Evolutionary conservation across 2,888 invertebrate species (phyloP).

Genomic region (Thymelicus lineola): DNA sequence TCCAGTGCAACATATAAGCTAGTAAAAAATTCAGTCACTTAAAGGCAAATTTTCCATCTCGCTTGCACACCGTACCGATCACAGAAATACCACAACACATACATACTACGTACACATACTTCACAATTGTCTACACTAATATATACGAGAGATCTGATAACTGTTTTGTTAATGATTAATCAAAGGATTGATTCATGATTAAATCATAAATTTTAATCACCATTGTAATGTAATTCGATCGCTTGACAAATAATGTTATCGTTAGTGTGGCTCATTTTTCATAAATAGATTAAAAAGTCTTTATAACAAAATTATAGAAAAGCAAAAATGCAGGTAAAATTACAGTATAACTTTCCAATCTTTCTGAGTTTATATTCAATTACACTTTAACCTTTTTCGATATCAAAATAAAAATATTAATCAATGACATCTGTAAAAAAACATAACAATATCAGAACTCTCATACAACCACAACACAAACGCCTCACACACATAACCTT

Average conservation of each 20-base stretch:
- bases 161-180: not conserved
- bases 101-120: not conserved
- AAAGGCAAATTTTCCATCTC: constrained; percentile 19
- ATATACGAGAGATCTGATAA: constrained; percentile 43
- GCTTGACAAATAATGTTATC: too few relatives aligned
- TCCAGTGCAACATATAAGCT: constrained; percentile 9
- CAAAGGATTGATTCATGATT: not conserved
- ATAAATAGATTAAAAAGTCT: too few relatives aligned
- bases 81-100: constrained; percentile 39
- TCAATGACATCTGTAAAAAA: too few relatives aligned
- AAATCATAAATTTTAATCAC: not conserved
- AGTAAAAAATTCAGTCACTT: constrained; percentile 19
- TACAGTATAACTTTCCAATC: too few relatives aligned
- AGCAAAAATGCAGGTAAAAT: too few relatives aligned
- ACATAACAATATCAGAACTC: constrained; percentile 10
- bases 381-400: too few relatives aligned
- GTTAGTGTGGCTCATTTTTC: too few relatives aligned
- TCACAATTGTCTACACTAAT: constrained; percentile 34
- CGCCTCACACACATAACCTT: constrained; percentile 42
- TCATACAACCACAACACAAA: not conserved
- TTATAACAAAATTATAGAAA: too few relatives aligned
- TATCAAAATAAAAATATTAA: too few relatives aligned
- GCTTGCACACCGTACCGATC: constrained; percentile 35
- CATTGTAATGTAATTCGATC: too few relatives aligned
- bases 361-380: too few relatives aligned